Base-by-base conservation (phyloP, 2,888 invertebrate genomes). In the Chrysopilus asiliformis region DNA sequence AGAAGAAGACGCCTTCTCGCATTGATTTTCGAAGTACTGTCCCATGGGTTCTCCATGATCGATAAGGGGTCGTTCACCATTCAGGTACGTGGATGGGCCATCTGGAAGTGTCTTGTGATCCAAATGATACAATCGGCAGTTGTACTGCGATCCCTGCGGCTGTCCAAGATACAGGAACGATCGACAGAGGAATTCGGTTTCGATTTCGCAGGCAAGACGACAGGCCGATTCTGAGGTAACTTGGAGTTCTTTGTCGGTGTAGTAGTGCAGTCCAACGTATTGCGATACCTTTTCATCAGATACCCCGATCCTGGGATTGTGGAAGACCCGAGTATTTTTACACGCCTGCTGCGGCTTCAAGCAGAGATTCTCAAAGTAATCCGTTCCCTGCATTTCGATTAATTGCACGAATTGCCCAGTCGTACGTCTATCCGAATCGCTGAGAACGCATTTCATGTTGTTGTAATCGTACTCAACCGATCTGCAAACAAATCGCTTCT, bases 391-490 rank as follows among this genome's bases (percentile, higher is more conserved):
- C 1, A 87, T 85, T 56, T 91, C 90, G 13, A 85, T 82, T 45
- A 91, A 77, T 53, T 87, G 86, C n/a, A 87, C 80, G 54, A 81
- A 84, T 54, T 84, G 85, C 2, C 83, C 83, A 3, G 84, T 85
- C 2, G 89, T 83, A 43, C 91, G 72, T 12, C 91, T 68, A 60
- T 93, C 91, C 2, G 85, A 80, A 56, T 91, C 90, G 55, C 87
- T 86, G 26, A 93, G 71, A 45, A 89, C 83, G 53, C 91, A 93
- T 53, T 90, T 80, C 60, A 91, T 77, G 41, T 86, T 87, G 42
- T 85, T 83, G 65, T 91, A 91, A 62, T 91, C 90, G 64, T 91
- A 93, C 60, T 91, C 90, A 25, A 84, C 84, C 1, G 90, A 90
- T 7, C 91, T 79, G 55, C 91, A 93, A 10, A 80, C 78, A 62